Evolutionary conservation across 2,888 invertebrate genomes (phyloP).

Genomic region (Tiliacea aurago): DNA sequence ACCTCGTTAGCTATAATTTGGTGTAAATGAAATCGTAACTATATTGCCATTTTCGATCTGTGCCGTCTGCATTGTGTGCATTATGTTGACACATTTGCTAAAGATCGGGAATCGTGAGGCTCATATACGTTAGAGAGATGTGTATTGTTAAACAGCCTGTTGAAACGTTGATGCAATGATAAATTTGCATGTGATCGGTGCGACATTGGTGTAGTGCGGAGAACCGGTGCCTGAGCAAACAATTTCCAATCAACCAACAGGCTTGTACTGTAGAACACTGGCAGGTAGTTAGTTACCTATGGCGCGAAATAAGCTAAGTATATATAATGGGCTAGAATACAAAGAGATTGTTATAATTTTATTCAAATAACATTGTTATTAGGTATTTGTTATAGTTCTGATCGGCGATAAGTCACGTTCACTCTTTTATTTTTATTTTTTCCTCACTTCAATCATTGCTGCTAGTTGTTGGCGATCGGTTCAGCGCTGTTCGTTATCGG

Average conservation of each 20-base stretch:
- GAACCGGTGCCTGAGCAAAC: constrained; percentile 39
- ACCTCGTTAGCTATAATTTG: constrained; percentile 48
- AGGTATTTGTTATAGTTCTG: too few species aligned
- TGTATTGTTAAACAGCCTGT: constrained; percentile 34
- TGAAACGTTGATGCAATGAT: constrained; percentile 46
- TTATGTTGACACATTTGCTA: constrained; percentile 41
- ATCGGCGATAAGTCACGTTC: constrained; percentile 58
- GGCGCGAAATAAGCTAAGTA: constrained; percentile 14
- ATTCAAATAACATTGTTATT: constrained; percentile 51
- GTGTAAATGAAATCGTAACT: constrained; percentile 55
- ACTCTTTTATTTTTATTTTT: constrained; percentile 54
- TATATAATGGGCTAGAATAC: constrained; percentile 31
- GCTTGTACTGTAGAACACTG: constrained; percentile 22
- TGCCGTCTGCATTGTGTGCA: constrained; percentile 22
- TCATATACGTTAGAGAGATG: constrained; percentile 34
- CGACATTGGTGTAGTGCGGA: constrained; percentile 23
- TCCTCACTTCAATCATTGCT: constrained; percentile 68
- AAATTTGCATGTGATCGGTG: constrained; percentile 52
- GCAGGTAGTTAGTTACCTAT: too few species aligned
- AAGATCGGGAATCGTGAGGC: constrained; percentile 30
- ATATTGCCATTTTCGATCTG: constrained; percentile 47
- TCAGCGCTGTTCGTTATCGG: constrained; percentile 77
- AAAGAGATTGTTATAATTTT: constrained; percentile 47
- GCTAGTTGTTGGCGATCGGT: constrained; percentile 67
- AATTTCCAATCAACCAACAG: constrained; percentile 33